These are phyloP conservation scores for Cynoglossus semilaevis DNA, from an alignment of 2,113 vertebrate species.

Conservation along the genomic window DNA sequence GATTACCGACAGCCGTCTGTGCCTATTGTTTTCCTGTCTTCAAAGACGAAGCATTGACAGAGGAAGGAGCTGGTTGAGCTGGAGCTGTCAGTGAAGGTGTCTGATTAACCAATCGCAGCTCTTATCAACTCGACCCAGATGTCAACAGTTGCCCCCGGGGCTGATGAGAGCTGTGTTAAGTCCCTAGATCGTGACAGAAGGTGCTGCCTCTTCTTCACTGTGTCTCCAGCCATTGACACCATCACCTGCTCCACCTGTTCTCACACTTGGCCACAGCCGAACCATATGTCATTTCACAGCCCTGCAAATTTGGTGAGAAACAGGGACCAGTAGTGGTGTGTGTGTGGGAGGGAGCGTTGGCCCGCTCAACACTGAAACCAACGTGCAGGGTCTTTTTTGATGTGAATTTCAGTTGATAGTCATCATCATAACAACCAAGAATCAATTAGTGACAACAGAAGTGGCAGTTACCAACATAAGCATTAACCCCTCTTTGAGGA, in stretches of 20 bases:
- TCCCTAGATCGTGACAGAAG: constrained; percentile 59
- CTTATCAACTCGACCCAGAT: constrained; percentile 38
- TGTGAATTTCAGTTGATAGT: constrained; percentile 64
- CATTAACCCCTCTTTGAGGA: constrained; percentile 58
- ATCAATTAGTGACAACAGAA: constrained; percentile 70
- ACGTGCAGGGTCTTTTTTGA: constrained; percentile 34
- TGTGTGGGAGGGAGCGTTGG: background rate
- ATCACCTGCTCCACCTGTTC: constrained; percentile 65
- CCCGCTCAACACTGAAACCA: background rate
- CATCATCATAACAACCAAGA: constrained; percentile 69
- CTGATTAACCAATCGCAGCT: constrained; percentile 45
- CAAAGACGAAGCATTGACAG: constrained; percentile 27
- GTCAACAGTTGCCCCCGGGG: constrained; percentile 28
- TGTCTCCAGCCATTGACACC: constrained; percentile 50
- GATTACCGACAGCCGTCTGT: constrained; percentile 11
- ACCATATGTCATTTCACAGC: constrained; percentile 72
- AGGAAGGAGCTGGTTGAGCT: constrained; percentile 25
- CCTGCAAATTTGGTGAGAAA: constrained; percentile 65
- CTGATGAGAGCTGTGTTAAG: constrained; percentile 34
- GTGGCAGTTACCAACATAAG: constrained; percentile 58
- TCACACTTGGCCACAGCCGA: constrained; percentile 49
- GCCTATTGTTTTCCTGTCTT: constrained; percentile 15
- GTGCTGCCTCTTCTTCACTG: constrained; percentile 30
- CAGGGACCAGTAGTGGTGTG: constrained; percentile 32
- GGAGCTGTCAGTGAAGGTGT: constrained; percentile 43